These are phyloP conservation scores for Brachionus paranguensis DNA, from an alignment of 1,140 invertebrate species.

Conservation along the genomic window DNA sequence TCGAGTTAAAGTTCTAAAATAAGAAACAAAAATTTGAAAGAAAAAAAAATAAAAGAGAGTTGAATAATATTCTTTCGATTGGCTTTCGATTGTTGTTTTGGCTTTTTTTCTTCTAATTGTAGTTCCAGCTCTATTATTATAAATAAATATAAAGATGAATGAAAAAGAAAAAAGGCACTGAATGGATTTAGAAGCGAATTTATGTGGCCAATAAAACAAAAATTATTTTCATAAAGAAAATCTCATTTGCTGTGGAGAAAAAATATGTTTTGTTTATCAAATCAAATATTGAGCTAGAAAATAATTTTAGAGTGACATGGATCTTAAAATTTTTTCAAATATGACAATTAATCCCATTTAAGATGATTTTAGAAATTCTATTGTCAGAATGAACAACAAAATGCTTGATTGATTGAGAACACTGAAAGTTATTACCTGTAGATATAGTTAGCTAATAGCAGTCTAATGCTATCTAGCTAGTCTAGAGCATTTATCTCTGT, in stretches of 20 bases:
- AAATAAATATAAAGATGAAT: background rate
- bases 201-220: background rate
- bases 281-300: background rate
- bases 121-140: background rate
- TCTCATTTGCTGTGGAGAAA: background rate
- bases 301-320: background rate
- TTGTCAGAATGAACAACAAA: slow-evolving; percentile 32
- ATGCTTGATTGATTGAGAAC: slow-evolving; percentile 33
- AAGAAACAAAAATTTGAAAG: background rate
- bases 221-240: background rate
- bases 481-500: slow-evolving; percentile 22
- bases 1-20: background rate
- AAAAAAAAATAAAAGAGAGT: background rate
- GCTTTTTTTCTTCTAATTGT: slow-evolving; percentile 1
- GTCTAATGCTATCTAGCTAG: slow-evolving; percentile 11
- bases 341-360: slow-evolving; percentile 33
- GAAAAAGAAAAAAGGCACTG: background rate
- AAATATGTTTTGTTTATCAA: background rate
- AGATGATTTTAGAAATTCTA: slow-evolving; percentile 18
- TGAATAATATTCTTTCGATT: slow-evolving; percentile 3
- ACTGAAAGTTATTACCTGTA: slow-evolving; percentile 6
- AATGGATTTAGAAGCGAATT: background rate
- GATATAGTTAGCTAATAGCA: slow-evolving; percentile 1
- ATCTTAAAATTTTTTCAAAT: background rate
- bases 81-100: background rate